phyloP scores from a whole-genome alignment of 1,140 invertebrate genomes.

The Temnothorax longispinosus region DNA sequence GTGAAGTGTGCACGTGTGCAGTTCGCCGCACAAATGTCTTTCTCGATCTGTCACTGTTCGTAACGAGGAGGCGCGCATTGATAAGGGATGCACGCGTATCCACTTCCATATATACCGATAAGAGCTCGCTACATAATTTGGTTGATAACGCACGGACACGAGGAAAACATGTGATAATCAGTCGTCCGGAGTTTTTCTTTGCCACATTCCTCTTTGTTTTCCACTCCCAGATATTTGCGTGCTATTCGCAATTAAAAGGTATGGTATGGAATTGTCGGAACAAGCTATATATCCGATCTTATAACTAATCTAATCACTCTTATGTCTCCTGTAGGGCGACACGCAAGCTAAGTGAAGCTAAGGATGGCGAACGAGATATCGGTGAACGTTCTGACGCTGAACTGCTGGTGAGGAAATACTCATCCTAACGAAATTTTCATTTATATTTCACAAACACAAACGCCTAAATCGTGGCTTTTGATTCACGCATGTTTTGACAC shows the following conservation, averaged over 20 bases:
- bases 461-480: neutral
- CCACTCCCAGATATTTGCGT: neutral
- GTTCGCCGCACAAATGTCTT: neutral
- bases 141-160: neutral
- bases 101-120: neutral
- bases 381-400: constrained; percentile 86
- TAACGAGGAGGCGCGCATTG: neutral
- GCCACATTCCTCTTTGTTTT: too few species aligned
- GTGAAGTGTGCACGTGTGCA: too few species aligned
- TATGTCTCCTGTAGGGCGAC: neutral
- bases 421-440: neutral
- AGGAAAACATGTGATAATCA: neutral
- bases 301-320: neutral
- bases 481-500: constrained; percentile 22
- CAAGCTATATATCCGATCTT: neutral
- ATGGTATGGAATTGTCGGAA: neutral
- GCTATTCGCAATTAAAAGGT: neutral
- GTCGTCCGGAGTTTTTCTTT: too few species aligned
- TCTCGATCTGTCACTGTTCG: neutral
- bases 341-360: neutral
- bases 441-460: neutral
- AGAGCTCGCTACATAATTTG: neutral
- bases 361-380: constrained; percentile 72
- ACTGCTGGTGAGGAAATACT: constrained; percentile 87
- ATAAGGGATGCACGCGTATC: neutral